A percentile compares a stretch with the other conserved stretches of the same genome.
These are phyloP conservation scores for Uropetala carovei DNA, from an alignment of 2,888 invertebrate species.

Conservation along the genomic window DNA sequence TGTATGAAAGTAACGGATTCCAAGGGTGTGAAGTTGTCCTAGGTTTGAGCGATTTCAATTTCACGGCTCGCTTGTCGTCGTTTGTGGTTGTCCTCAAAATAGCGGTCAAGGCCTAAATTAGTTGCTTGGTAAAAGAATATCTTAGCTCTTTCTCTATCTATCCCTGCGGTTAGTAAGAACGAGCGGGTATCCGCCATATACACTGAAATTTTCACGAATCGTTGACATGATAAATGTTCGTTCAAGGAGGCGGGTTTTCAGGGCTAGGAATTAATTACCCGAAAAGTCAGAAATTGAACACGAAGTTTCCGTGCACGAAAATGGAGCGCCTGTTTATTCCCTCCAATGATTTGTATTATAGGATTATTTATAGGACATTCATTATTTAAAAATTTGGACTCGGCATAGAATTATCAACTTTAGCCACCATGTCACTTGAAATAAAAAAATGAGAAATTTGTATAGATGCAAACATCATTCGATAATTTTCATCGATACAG, in stretches of 20 bases:
- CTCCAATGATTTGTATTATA: no score
- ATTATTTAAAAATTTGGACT: no score
- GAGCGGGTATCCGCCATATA: background rate
- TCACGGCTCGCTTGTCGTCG: background rate
- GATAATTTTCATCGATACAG: no score
- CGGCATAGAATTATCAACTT: no score
- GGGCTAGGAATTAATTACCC: background rate
- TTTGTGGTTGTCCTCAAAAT: background rate
- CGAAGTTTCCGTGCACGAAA: background rate
- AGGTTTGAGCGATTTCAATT: background rate
- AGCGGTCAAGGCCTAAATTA: background rate
- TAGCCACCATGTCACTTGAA: no score
- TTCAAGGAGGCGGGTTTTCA: background rate
- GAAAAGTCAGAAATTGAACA: background rate
- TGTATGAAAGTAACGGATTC: no score
- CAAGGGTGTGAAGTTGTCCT: no score
- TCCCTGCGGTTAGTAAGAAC: background rate
- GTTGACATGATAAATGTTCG: background rate
- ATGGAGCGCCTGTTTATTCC: no score
- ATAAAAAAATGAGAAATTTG: no score
- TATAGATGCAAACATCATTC: no score
- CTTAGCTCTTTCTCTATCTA: background rate
- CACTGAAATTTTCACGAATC: background rate
- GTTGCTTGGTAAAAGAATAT: background rate
- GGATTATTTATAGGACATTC: no score